These are phyloP conservation scores for Gambusia holbrooki DNA, from an alignment of 2,113 vertebrate genomes.

Conservation along the genomic window DNA sequence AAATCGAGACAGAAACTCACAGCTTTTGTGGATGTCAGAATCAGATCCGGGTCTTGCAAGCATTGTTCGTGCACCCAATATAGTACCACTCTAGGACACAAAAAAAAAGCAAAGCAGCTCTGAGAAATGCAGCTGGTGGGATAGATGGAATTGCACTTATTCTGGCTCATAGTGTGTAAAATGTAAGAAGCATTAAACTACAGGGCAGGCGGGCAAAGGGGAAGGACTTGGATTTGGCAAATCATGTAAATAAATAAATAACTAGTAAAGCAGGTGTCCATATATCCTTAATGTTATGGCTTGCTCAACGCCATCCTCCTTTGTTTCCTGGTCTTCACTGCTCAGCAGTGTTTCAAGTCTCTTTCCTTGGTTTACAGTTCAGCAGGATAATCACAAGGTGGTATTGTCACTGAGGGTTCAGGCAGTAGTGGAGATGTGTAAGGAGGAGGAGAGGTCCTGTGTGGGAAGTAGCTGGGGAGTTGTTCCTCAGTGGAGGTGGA, in stretches of 20 bases:
- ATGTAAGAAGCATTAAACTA: slow-evolving; percentile 53
- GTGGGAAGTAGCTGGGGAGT: slow-evolving; percentile 29
- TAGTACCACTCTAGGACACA: slow-evolving; percentile 85
- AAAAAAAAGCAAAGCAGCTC: slow-evolving; percentile 78
- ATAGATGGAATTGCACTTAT: slow-evolving; percentile 73
- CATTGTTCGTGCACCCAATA: slow-evolving; percentile 80
- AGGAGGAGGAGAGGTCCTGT: slow-evolving; percentile 28
- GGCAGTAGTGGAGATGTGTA: slow-evolving; percentile 54
- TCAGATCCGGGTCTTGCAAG: slow-evolving; percentile 70
- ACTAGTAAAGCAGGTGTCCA: slow-evolving; percentile 67
- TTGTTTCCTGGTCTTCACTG: slow-evolving; percentile 62
- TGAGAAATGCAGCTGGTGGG: slow-evolving; percentile 68
- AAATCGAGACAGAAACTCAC: slow-evolving; percentile 76
- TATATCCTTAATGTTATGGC: slow-evolving; percentile 51
- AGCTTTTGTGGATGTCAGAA: slow-evolving; percentile 82
- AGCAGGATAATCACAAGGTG: slow-evolving; percentile 29
- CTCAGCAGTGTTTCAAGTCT: slow-evolving; percentile 72
- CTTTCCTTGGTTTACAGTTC: slow-evolving; percentile 57
- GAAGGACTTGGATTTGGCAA: slow-evolving; percentile 29
- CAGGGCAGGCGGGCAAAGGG: slow-evolving; percentile 33
- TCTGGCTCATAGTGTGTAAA: slow-evolving; percentile 76
- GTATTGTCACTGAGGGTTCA: slow-evolving; percentile 63
- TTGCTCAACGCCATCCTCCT: slow-evolving; percentile 38
- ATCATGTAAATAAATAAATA: slow-evolving; percentile 73
- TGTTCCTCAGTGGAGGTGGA: slow-evolving; percentile 50